Evolutionary conservation across 2,113 vertebrate genomes (phyloP).

Genomic region (Cynopterus brachyotis): DNA sequence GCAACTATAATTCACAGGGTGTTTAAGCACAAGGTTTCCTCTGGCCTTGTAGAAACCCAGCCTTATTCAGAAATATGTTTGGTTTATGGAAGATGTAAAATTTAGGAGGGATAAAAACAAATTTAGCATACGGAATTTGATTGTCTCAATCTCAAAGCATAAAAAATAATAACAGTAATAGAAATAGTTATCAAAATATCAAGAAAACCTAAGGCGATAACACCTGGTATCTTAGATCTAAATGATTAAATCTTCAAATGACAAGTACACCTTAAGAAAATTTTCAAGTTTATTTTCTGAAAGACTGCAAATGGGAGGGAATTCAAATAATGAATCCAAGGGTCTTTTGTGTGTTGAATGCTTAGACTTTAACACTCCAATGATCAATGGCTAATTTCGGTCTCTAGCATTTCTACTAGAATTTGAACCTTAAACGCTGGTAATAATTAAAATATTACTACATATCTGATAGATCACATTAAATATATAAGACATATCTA

Average conservation of each 20-base stretch:
- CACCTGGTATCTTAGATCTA: conserved; percentile 61
- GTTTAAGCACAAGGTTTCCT: conserved; percentile 79
- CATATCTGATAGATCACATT: neutral
- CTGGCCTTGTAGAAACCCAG: conserved; percentile 79
- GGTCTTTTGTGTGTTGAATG: conserved; percentile 3
- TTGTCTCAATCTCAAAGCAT: conserved; percentile 74
- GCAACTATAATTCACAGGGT: conserved; percentile 74
- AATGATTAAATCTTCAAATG: conserved; percentile 71
- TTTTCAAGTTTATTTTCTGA: conserved; percentile 58
- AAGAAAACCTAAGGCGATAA: conserved; percentile 44
- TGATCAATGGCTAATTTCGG: neutral
- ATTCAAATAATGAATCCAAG: conserved; percentile 20
- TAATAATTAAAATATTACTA: neutral
- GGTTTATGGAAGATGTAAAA: conserved; percentile 79
- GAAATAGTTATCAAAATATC: conserved; percentile 52
- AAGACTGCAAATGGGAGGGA: neutral
- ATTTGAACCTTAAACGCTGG: conserved; percentile 34
- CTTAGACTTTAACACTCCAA: conserved; percentile 3
- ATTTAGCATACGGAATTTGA: conserved; percentile 69
- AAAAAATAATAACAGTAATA: conserved; percentile 60
- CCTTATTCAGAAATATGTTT: conserved; percentile 85
- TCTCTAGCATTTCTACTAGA: neutral
- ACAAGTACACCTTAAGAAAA: conserved; percentile 66
- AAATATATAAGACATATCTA: neutral
- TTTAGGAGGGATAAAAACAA: conserved; percentile 71